These are phyloP conservation scores for Thunnus maccoyii DNA, from an alignment of 2,113 vertebrate genomes.

Conservation along the genomic window DNA sequence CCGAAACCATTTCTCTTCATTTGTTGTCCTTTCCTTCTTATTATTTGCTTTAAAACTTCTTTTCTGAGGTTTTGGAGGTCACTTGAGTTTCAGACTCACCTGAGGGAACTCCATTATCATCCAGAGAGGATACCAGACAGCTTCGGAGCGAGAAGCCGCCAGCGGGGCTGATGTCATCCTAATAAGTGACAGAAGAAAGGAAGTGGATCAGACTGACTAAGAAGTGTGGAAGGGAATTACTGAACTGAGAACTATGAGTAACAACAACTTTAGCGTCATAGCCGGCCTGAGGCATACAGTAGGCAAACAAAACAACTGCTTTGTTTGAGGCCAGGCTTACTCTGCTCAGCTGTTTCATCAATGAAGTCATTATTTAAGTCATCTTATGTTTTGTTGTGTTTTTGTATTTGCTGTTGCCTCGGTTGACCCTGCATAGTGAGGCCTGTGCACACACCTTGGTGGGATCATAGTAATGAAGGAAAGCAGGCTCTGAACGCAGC, in stretches of 20 bases:
- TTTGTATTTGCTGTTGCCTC: background rate
- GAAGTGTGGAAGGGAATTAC: background rate
- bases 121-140: conserved; percentile 93
- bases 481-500: conserved; percentile 92
- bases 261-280: background rate
- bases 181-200: conserved; percentile 56
- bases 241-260: conserved; percentile 10
- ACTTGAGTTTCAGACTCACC: conserved; percentile 82
- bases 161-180: conserved; percentile 93
- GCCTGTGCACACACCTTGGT: conserved; percentile 85
- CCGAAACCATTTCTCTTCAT: background rate
- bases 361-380: background rate
- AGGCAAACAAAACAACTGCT: conserved; percentile 10
- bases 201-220: conserved; percentile 56
- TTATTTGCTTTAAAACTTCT: background rate
- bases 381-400: background rate
- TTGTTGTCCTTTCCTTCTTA: background rate
- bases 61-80: background rate
- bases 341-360: background rate
- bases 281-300: background rate
- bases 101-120: conserved; percentile 93
- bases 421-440: background rate
- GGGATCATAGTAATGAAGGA: conserved; percentile 95
- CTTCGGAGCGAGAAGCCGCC: conserved; percentile 93
- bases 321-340: background rate